These are phyloP conservation scores for Reinhardtius hippoglossoides DNA, from an alignment of 2,113 vertebrate genomes.

Conservation along the genomic window DNA sequence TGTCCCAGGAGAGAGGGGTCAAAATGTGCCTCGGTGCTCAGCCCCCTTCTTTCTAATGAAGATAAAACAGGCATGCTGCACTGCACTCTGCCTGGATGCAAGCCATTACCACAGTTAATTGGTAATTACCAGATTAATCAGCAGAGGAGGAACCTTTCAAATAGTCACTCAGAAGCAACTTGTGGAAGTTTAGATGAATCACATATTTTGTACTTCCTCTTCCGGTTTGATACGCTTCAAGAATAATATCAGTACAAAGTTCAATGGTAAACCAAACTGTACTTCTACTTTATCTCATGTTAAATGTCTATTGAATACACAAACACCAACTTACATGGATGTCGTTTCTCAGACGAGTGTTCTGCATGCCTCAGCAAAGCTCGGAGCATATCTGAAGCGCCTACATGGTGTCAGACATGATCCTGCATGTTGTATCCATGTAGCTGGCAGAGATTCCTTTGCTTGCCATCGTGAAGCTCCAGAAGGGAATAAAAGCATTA, in stretches of 20 bases:
- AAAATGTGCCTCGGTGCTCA: conserved; percentile 46
- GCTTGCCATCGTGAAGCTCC: conserved; percentile 45
- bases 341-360: conserved; percentile 30
- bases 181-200: not conserved
- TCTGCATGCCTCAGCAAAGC: conserved; percentile 42
- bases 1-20: conserved; percentile 62
- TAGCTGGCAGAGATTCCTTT: conserved; percentile 51
- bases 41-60: conserved; percentile 65
- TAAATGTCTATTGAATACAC: conserved; percentile 4
- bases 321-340: conserved; percentile 23
- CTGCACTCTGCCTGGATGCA: conserved; percentile 52
- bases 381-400: conserved; percentile 39
- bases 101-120: conserved; percentile 71
- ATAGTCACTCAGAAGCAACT: conserved; percentile 25
- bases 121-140: conserved; percentile 72
- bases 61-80: conserved; percentile 68
- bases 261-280: no score
- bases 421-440: conserved; percentile 53
- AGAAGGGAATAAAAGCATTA: conserved; percentile 65
- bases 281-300: not conserved
- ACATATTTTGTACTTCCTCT: not conserved
- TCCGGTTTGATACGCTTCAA: not conserved
- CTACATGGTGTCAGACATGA: conserved; percentile 63
- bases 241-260: no score
- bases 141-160: conserved; percentile 40